Evolutionary conservation across 2,113 vertebrate genomes (phyloP).

Genomic region (Hemicordylus capensis): DNA sequence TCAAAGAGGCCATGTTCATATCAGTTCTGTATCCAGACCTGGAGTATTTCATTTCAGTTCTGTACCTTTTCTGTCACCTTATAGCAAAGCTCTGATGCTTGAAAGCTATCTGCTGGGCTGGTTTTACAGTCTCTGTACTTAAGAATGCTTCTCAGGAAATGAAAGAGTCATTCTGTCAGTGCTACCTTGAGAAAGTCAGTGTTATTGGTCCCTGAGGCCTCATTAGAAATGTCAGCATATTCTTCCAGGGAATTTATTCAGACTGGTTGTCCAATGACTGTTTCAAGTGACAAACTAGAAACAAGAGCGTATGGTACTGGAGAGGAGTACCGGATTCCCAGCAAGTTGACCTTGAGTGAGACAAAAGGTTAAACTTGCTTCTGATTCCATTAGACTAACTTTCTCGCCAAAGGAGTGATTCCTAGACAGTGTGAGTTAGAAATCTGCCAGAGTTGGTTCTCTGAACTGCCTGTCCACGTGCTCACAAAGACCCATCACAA

Average conservation of each 20-base stretch:
- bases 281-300: not conserved
- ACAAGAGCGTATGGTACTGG: not conserved
- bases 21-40: not conserved
- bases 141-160: not conserved
- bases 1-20: not conserved
- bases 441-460: not conserved
- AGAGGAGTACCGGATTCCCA: not conserved
- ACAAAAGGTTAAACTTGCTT: not conserved
- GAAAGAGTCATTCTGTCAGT: not conserved
- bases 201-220: not conserved
- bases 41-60: not conserved
- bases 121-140: not conserved
- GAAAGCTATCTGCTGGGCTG: not conserved
- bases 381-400: not conserved
- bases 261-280: constrained; percentile 2
- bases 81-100: not conserved
- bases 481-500: not conserved
- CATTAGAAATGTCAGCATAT: not conserved
- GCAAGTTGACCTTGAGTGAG: not conserved
- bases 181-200: not conserved
- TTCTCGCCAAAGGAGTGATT: not conserved
- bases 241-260: accelerated
- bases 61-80: not conserved
- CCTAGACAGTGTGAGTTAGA: not conserved
- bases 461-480: not conserved